Conservation (phyloP, 1,140 invertebrate species). For the Drosophila setifemur region DNA sequence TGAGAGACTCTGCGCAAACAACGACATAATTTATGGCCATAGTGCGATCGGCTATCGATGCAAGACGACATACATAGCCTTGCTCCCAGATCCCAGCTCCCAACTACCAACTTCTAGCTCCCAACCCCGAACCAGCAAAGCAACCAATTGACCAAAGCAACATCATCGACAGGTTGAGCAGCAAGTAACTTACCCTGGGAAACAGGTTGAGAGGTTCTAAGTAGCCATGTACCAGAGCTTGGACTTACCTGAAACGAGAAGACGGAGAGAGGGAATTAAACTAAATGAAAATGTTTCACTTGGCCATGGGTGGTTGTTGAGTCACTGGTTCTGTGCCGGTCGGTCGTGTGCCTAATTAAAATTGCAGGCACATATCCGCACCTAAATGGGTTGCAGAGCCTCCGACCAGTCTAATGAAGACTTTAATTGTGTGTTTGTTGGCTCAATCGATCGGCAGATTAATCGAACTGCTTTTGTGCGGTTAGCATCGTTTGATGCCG, state of each 20-base stretch:
- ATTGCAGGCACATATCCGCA: constrained; percentile 53
- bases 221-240: constrained; percentile 13
- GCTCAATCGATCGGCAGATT: constrained; percentile 29
- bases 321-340: constrained; percentile 26
- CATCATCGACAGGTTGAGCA: constrained; percentile 73
- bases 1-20: constrained; percentile 10
- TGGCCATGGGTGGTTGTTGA: constrained; percentile 40
- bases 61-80: constrained; percentile 56
- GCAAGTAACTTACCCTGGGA: constrained; percentile 47
- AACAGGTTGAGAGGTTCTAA: constrained; percentile 52
- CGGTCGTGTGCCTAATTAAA: constrained; percentile 55
- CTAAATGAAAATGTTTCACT: constrained; percentile 55
- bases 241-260: constrained; percentile 62
- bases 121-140: neutral
- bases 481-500: constrained; percentile 53
- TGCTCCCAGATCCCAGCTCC: neutral
- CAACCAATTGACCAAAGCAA: constrained; percentile 35
- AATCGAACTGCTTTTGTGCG: constrained; percentile 33
- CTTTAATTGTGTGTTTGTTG: constrained; percentile 62
- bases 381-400: constrained; percentile 54
- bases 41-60: constrained; percentile 41
- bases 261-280: constrained; percentile 28
- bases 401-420: constrained; percentile 59
- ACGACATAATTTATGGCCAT: constrained; percentile 74
- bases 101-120: neutral